Percentiles rank a stretch among this genome's conserved stretches.
These are phyloP conservation scores for Tortrix viridana DNA, from an alignment of 2,888 invertebrate genomes.

Conservation along the genomic window DNA sequence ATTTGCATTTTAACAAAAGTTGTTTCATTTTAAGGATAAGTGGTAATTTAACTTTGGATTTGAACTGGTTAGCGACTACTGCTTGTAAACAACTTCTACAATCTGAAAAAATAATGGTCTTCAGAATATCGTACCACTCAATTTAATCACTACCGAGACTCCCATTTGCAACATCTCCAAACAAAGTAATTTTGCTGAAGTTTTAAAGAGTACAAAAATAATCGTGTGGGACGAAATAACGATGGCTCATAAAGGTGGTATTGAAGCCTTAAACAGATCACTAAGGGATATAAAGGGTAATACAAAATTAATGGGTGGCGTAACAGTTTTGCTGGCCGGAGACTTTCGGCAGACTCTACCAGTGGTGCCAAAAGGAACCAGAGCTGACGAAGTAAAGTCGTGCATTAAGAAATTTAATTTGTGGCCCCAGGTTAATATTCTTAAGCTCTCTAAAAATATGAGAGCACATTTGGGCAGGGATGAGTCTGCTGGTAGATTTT, in stretches of 20 bases:
- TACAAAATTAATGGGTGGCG: background rate
- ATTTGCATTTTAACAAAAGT: no score
- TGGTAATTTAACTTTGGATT: no score
- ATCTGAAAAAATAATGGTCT: no score
- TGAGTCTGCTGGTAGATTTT: background rate
- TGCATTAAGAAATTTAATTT: background rate
- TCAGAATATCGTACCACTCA: no score
- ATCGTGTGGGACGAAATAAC: conserved; percentile 48
- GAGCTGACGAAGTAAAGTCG: conserved; percentile 8
- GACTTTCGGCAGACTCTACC: conserved; percentile 4
- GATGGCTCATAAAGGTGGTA: conserved; percentile 40
- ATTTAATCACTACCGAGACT: no score
- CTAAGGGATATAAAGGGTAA: conserved; percentile 20
- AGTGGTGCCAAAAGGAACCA: conserved; percentile 1
- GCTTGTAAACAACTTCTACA: no score
- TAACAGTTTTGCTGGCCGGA: background rate
- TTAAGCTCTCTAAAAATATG: conserved; percentile 5
- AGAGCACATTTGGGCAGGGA: background rate
- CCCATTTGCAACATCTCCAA: no score
- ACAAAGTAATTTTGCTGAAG: no score
- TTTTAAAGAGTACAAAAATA: no score
- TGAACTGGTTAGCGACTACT: no score
- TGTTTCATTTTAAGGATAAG: no score
- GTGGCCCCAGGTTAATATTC: background rate
- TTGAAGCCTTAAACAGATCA: conserved; percentile 32